Base-by-base conservation (phyloP, 2,888 invertebrate genomes). In the Corythucha ciliata region DNA sequence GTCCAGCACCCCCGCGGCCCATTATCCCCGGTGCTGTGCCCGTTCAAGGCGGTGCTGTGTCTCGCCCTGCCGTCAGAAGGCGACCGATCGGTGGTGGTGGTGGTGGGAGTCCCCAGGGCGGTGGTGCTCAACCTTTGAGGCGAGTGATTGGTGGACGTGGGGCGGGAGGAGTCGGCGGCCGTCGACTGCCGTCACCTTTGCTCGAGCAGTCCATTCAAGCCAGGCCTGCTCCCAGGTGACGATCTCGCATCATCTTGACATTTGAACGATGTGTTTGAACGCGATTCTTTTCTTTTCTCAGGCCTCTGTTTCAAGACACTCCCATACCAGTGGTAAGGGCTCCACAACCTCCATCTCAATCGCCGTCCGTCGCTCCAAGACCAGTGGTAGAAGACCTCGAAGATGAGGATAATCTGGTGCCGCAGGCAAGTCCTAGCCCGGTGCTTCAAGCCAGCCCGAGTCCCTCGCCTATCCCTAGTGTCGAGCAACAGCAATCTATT, bases 11-110 rank as follows among this genome's bases (percentile, higher is more conserved):
- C n/a, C 80, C 74, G 10, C 70, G 82, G 61, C 67, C 81, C 16
- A 72, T 71, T 61, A 79, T 83, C 58, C 79, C 81, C 1, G 82
- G 82, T 34, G 81, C 81, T 1, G 63, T 77, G 20, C 67, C 71
- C 7, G 42, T 75, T 37, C 72, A 72, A 14, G 46, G 56, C 18
- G 53, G 22, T 14, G 18, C 34, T 7, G 12, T 32, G 26, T n/a
- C n/a, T n/a, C 39, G 44, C 21, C 48, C 52, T 29, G 16, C 40
- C 42, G 22, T 41, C 47, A 20, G 49, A 45, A 55, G 50, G 56
- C 60, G 21, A 58, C 63, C 26, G 63, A 66, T 72, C 47, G 72
- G n/a, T n/a, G n/a, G n/a, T n/a, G n/a, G n/a, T n/a, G n/a, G n/a
- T n/a, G n/a, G n/a, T n/a, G n/a, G n/a, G n/a, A n/a, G n/a, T n/a